Evolutionary conservation across 2,113 vertebrate genomes (phyloP).

Genomic region (Sinosuthora webbiana): DNA sequence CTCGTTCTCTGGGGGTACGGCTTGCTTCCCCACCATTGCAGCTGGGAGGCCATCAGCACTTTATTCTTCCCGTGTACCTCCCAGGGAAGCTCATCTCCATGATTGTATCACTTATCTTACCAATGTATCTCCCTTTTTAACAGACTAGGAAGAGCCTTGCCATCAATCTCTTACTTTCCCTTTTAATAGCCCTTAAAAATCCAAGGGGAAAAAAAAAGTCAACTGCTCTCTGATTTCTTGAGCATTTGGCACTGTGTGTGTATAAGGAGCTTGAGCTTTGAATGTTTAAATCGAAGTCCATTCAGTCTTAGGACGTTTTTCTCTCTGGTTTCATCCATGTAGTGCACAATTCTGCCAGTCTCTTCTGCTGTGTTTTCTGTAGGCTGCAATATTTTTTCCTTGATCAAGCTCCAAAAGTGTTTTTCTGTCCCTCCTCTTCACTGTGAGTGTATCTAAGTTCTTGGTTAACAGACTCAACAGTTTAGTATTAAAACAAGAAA

Average conservation of each 20-base stretch:
- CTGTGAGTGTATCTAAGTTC: background rate
- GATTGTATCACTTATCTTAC: background rate
- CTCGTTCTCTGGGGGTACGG: background rate
- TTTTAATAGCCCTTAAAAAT: background rate
- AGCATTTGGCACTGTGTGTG: background rate
- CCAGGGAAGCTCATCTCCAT: background rate
- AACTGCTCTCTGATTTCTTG: background rate
- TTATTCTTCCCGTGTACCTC: background rate
- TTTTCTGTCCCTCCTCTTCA: background rate
- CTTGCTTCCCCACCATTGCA: background rate
- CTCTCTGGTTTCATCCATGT: background rate
- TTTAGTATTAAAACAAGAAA: background rate
- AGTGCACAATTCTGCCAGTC: background rate
- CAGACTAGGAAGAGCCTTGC: background rate
- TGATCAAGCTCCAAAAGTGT: background rate
- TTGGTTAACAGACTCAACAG: background rate
- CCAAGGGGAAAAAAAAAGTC: background rate
- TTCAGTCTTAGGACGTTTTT: background rate
- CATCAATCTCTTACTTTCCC: background rate
- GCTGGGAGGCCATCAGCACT: background rate
- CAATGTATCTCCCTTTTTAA: background rate
- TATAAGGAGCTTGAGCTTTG: background rate
- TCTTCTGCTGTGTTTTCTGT: background rate
- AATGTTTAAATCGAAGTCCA: background rate
- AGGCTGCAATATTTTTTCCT: background rate